A percentile compares a stretch with the other conserved stretches of the same genome.
Conservation (phyloP, 1,140 invertebrate genomes). For the Drosophila elegans region DNA sequence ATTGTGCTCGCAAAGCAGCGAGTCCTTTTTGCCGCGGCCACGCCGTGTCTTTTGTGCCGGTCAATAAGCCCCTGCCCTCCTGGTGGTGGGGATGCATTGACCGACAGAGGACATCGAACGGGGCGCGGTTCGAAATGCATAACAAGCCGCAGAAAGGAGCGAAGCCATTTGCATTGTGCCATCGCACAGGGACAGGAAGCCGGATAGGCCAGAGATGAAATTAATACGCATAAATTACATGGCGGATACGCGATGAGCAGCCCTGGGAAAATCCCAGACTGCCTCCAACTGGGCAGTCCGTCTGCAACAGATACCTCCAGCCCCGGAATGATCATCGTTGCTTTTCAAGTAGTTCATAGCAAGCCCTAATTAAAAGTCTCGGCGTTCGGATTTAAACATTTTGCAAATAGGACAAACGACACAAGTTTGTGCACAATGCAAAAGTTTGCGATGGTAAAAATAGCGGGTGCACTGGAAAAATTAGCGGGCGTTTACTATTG, state of each 20-base stretch:
- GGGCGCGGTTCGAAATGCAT: constrained; percentile 30
- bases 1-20: constrained; percentile 43
- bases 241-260: constrained; percentile 36
- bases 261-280: constrained; percentile 56
- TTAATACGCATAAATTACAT: constrained; percentile 81
- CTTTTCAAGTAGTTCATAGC: constrained; percentile 11
- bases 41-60: constrained; percentile 66
- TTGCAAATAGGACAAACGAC: constrained; percentile 18
- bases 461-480: constrained; percentile 2
- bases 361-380: constrained; percentile 38
- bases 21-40: constrained; percentile 14
- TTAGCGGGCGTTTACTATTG: background rate
- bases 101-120: constrained; percentile 37
- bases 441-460: constrained; percentile 23
- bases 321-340: constrained; percentile 11
- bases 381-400: constrained; percentile 30
- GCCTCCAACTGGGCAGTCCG: background rate
- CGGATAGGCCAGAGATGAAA: constrained; percentile 76
- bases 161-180: constrained; percentile 55
- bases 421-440: constrained; percentile 23
- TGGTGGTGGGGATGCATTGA: constrained; percentile 50
- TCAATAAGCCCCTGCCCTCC: constrained; percentile 29
- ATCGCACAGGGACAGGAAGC: constrained; percentile 60
- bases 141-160: constrained; percentile 48
- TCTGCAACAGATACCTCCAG: constrained; percentile 30